A percentile compares a stretch with the other conserved stretches of the same genome.
phyloP scores from a whole-genome alignment of 2,113 vertebrate species.

The Sus scrofa region DNA sequence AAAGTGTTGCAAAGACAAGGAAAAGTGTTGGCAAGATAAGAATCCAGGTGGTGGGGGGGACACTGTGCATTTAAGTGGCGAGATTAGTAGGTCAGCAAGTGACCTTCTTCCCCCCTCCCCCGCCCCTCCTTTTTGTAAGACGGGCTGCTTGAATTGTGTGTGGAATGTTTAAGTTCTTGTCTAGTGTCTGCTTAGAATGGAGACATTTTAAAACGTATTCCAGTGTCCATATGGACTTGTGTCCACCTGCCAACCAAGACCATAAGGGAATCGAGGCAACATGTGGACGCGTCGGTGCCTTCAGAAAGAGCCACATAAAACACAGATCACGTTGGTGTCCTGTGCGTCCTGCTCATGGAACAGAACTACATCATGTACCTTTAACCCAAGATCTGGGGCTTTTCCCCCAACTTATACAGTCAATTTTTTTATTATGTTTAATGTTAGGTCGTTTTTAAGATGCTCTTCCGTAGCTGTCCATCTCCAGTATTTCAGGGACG shows the following conservation, averaged over 20 bases:
- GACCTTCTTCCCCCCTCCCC: background rate
- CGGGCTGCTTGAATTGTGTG: background rate
- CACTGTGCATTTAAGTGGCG: background rate
- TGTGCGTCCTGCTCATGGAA: background rate
- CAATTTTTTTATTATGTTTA: background rate
- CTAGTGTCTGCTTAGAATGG: background rate
- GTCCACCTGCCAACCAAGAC: background rate
- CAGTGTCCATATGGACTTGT: background rate
- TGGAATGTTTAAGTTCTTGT: conserved; percentile 17
- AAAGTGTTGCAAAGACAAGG: background rate
- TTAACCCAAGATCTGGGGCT: background rate
- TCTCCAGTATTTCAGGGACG: conserved; percentile 8
- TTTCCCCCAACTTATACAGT: background rate
- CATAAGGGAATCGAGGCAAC: background rate
- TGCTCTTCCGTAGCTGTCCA: background rate
- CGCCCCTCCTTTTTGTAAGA: background rate
- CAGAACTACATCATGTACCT: background rate
- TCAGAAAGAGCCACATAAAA: background rate
- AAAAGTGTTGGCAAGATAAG: background rate
- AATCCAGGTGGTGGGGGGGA: background rate
- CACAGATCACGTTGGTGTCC: background rate
- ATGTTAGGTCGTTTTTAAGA: background rate
- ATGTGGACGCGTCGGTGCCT: background rate
- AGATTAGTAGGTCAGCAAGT: background rate
- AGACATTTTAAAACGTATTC: background rate